phyloP scores from a whole-genome alignment of 35 echinoderm and acorn worm species.

The Ophiothrix spiculata region DNA sequence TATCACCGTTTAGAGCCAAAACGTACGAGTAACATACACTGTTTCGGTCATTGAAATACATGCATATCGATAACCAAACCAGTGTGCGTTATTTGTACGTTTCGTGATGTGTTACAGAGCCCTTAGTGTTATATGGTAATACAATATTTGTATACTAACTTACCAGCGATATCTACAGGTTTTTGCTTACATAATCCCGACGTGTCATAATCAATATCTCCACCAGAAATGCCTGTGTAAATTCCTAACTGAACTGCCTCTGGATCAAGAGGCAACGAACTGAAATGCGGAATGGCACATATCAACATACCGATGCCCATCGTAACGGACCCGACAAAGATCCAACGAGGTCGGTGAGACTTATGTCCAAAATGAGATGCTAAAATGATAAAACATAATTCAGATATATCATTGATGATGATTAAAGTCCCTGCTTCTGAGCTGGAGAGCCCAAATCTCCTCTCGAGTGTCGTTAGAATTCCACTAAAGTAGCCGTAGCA shows the following conservation, averaged over 20 bases:
- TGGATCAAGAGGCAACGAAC: not conserved
- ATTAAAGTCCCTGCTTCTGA: conserved; percentile 11
- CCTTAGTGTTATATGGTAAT: too few relatives aligned
- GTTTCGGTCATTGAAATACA: too few relatives aligned
- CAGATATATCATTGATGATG: conserved; percentile 20
- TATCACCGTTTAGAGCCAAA: too few relatives aligned
- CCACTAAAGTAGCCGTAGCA: conserved; percentile 15
- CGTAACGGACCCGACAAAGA: not conserved
- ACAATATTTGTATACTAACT: too few relatives aligned
- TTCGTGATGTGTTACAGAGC: too few relatives aligned
- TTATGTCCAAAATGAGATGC: conserved; percentile 29
- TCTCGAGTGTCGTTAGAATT: conserved; percentile 15
- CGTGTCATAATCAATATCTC: not conserved
- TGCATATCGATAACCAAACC: too few relatives aligned
- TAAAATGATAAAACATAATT: not conserved
- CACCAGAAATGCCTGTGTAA: not conserved
- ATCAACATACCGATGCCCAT: conserved; percentile 15
- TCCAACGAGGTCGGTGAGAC: conserved; percentile 28
- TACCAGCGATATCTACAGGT: too few relatives aligned
- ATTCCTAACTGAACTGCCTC: not conserved
- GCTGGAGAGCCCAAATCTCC: conserved; percentile 23
- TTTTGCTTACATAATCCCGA: too few relatives aligned
- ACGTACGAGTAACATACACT: too few relatives aligned
- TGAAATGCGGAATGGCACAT: conserved; percentile 21
- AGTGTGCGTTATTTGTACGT: too few relatives aligned